phyloP scores from a whole-genome alignment of 2,888 invertebrate genomes.

The Cosmia pyralina region DNA sequence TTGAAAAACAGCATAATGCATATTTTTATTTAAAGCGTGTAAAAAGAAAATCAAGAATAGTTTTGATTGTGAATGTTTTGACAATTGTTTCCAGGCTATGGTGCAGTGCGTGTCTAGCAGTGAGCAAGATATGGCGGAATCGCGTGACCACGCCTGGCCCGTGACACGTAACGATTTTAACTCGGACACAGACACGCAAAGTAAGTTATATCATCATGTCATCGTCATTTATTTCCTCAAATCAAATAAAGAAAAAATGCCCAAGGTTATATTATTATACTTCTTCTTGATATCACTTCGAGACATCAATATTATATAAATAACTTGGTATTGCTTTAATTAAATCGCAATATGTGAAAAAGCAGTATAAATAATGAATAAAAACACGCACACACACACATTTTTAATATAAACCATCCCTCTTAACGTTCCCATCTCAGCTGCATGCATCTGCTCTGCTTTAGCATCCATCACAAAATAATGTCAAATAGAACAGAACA shows the following conservation, averaged over 20 bases:
- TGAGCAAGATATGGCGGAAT: slow-evolving; percentile 92
- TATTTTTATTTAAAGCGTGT: no score
- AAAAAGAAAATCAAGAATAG: no score
- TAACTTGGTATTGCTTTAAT: no score
- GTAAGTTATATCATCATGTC: slow-evolving; percentile 68
- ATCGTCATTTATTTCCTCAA: slow-evolving; percentile 16
- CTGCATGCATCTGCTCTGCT: not conserved
- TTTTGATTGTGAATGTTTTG: slow-evolving; percentile 14
- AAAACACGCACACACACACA: no score
- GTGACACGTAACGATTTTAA: slow-evolving; percentile 75
- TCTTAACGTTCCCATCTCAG: not conserved
- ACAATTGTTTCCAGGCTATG: slow-evolving; percentile 91
- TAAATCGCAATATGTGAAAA: no score
- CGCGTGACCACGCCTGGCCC: slow-evolving; percentile 82
- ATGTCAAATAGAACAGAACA: slow-evolving; percentile 3
- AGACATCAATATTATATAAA: no score
- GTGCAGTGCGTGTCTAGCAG: slow-evolving; percentile 97
- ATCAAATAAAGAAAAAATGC: no score
- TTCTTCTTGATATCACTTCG: no score
- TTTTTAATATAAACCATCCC: no score
- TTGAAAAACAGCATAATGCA: no score
- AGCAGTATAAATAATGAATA: no score
- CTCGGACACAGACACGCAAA: slow-evolving; percentile 80
- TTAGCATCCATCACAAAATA: not conserved
- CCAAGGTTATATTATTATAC: no score